A percentile compares a stretch with the other conserved stretches of the same genome.
These are phyloP conservation scores for Lanius ludovicianus DNA, from an alignment of 2,113 vertebrate genomes.

Conservation along the genomic window DNA sequence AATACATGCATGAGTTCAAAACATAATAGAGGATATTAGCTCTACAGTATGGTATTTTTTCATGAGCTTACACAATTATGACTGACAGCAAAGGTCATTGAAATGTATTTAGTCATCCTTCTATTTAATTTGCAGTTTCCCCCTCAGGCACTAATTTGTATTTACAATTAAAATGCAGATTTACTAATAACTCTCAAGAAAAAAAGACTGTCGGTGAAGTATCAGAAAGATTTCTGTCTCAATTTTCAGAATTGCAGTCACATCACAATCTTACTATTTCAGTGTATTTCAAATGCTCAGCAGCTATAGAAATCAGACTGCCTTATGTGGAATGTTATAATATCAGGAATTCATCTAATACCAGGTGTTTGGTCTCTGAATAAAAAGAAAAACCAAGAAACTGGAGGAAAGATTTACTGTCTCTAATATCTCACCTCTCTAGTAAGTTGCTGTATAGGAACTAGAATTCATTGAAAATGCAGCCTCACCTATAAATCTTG, in stretches of 20 bases:
- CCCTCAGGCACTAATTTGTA: not conserved
- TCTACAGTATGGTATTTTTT: not conserved
- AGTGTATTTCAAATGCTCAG: not conserved
- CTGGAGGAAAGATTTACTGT: not conserved
- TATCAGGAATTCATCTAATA: not conserved
- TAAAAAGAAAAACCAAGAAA: not conserved
- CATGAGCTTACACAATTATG: not conserved
- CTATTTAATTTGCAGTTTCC: not conserved
- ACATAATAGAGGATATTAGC: not conserved
- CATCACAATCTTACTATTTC: not conserved
- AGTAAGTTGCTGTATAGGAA: not conserved
- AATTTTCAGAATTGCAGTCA: not conserved
- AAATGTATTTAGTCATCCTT: not conserved
- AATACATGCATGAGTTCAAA: not conserved
- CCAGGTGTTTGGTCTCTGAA: not conserved
- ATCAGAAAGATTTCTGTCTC: not conserved
- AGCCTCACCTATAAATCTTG: not conserved
- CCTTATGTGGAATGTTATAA: not conserved
- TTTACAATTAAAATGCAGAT: not conserved
- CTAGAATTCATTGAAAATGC: not conserved
- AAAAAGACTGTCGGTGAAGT: not conserved
- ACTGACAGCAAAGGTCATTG: slow-evolving; percentile 12
- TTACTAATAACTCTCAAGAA: not conserved
- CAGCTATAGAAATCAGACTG: not conserved
- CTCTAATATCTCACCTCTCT: not conserved